phyloP scores from a whole-genome alignment of 2,888 invertebrate species.

The Pseudococcus viburni region DNA sequence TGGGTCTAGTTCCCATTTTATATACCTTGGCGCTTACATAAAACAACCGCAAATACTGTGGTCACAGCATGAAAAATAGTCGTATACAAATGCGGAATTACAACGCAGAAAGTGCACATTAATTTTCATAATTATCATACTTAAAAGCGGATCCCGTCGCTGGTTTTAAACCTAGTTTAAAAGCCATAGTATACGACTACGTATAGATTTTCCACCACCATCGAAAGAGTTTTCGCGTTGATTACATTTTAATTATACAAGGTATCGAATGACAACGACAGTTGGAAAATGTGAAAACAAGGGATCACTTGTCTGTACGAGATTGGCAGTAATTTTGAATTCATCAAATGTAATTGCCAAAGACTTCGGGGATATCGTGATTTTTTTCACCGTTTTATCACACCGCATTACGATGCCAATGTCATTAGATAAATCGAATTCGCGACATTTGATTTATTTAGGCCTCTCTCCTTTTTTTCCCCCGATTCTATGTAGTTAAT shows the following conservation, averaged over 20 bases:
- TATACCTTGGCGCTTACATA: conserved; percentile 5
- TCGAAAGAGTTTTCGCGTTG: conserved; percentile 10
- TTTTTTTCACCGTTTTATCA: conserved; percentile 6
- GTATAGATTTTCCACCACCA: background rate
- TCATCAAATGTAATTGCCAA: conserved; percentile 25
- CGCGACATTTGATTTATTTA: conserved; percentile 19
- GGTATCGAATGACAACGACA: conserved; percentile 12
- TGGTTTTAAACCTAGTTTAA: conserved; percentile 22
- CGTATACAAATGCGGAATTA: conserved; percentile 27
- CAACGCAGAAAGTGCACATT: conserved; percentile 31
- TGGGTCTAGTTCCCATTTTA: conserved; percentile 18
- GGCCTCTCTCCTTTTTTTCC: background rate
- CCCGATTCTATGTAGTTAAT: background rate
- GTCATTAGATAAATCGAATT: conserved; percentile 16
- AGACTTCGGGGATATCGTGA: background rate
- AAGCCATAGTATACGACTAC: background rate
- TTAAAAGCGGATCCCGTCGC: background rate
- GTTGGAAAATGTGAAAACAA: conserved; percentile 27
- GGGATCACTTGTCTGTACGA: conserved; percentile 1
- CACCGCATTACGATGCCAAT: background rate
- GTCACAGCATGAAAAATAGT: conserved; percentile 31
- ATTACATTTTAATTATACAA: conserved; percentile 26
- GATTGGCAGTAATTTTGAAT: conserved; percentile 12
- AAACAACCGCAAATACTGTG: conserved; percentile 17
- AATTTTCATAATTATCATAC: conserved; percentile 35